These are phyloP conservation scores for Calliopsis andreniformis DNA, from an alignment of 1,140 invertebrate species.

Conservation along the genomic window DNA sequence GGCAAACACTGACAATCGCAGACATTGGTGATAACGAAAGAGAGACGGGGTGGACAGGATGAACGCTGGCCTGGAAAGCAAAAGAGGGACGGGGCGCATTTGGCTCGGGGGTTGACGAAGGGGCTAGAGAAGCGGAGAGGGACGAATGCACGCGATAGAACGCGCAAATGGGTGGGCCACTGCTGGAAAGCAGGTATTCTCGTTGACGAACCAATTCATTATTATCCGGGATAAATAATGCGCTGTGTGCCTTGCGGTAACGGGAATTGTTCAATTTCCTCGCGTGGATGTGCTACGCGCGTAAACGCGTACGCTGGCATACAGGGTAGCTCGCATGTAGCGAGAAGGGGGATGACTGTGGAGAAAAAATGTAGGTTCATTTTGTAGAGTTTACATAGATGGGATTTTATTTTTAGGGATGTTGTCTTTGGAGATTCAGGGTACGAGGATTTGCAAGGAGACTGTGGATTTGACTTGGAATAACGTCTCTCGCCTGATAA, in stretches of 20 bases:
- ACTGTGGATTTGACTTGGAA: no score
- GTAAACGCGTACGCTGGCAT: conserved; percentile 32
- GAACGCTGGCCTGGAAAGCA: neutral
- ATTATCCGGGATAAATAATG: conserved; percentile 61
- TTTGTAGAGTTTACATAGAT: no score
- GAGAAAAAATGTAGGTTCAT: no score
- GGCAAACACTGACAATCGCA: conserved; percentile 51
- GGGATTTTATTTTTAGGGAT: no score
- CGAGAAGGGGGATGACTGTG: no score
- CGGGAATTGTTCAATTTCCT: conserved; percentile 61
- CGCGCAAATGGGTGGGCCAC: conserved; percentile 29
- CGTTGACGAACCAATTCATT: conserved; percentile 62
- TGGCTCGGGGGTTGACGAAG: no score
- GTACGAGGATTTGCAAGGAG: no score
- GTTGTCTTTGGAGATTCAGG: no score
- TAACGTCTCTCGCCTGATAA: no score
- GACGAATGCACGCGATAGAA: neutral
- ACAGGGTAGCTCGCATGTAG: neutral
- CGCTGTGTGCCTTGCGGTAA: conserved; percentile 59
- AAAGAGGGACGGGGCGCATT: neutral
- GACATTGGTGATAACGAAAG: neutral
- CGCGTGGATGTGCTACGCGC: conserved; percentile 45
- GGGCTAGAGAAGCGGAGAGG: neutral
- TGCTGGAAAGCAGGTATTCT: conserved; percentile 42
- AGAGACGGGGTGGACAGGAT: neutral